Base-by-base conservation (phyloP, 2,797 vertebrate genomes). In the Poeciliopsis paucimaculata region DNA sequence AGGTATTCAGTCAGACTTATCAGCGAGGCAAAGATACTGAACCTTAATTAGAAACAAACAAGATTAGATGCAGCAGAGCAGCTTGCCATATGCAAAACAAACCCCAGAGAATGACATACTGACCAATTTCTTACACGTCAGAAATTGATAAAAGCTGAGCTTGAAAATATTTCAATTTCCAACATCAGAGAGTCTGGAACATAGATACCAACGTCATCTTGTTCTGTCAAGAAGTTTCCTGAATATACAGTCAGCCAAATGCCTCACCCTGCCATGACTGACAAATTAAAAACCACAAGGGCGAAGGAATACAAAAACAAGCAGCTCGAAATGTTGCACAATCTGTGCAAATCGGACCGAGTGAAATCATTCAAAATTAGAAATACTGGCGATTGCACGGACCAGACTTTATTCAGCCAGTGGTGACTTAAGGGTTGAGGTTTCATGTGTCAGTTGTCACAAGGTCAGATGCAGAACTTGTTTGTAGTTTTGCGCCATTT, bases 31-130 rank as follows among this genome's bases (percentile, higher is more conserved):
- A 71, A 91, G 89, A 92, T 87, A 90, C 78, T 11, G 82, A 46
- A 80, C 84, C 60, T 53, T 80, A 91, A 90, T 91, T 90, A 91
- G 89, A 88, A 90, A 81, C 86, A 80, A 76, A 83, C 80, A 45
- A 82, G 90, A 87, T 84, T 49, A 84, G 84, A 72, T 47, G 55
- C 64, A 49, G 46, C 62, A 0, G 8, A 41, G 18, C 60, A 60
- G 60, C 60, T 72, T 5, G 41, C 75, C 73, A 66, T 45, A 57
- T 12, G 43, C 31, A 75, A 76, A 79, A 78, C 5, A 4, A 5
- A 68, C 78, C 64, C 12, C 18, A 8, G 55, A 45, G 77, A 60
- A 72, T 26, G 26, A 7, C 20, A 73, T 5, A 23, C 45, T 13
- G 45, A 46, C 45, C 45, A 46, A 13, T 46, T 46, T 46, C 20